phyloP scores from a whole-genome alignment of 2,888 invertebrate genomes.

The Pecten maximus region DNA sequence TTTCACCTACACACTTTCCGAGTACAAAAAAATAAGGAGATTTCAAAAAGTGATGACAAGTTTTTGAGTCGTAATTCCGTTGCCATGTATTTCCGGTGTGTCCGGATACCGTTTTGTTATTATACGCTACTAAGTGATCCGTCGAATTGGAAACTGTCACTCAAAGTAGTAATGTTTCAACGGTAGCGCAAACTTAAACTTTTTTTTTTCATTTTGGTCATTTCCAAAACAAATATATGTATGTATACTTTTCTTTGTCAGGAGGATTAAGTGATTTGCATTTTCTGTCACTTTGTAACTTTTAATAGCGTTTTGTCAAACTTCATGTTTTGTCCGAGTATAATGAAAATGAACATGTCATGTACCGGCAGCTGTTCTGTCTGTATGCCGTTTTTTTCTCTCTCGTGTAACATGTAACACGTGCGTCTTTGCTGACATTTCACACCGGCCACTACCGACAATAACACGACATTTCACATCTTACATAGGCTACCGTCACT shows the following conservation, averaged over 20 bases:
- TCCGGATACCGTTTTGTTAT: not conserved
- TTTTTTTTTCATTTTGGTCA: no score
- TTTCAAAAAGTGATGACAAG: not conserved
- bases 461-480: conserved; percentile 18
- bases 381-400: not conserved
- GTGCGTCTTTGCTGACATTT: not conserved
- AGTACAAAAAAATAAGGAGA: not conserved
- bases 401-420: not conserved
- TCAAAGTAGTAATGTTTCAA: not conserved
- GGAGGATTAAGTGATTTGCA: not conserved
- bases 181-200: no score
- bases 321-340: not conserved
- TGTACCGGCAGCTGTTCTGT: not conserved
- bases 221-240: not conserved
- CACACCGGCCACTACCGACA: not conserved
- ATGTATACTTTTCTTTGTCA: no score
- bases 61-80: not conserved
- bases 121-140: not conserved
- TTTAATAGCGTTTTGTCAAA: not conserved
- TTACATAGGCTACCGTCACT: not conserved
- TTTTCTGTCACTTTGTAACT: not conserved
- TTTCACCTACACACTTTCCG: not conserved
- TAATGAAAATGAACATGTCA: not conserved
- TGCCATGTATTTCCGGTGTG: not conserved
- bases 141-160: not conserved